Conservation (phyloP, 2,797 vertebrate species). For the Monodelphis domestica region DNA sequence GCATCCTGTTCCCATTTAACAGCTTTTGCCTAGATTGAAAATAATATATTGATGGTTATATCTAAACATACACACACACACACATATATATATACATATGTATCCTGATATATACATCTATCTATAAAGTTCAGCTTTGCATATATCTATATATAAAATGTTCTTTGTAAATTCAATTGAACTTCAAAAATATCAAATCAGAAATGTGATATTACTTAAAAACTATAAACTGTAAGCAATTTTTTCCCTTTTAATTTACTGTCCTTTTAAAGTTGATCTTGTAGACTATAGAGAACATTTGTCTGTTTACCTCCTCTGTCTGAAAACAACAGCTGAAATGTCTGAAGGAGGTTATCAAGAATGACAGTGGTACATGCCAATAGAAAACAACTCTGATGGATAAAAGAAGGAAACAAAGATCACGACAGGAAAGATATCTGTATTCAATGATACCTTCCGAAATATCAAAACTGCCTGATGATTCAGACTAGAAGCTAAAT, state of each 20-base stretch:
- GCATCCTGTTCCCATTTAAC: neutral
- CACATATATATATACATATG: neutral
- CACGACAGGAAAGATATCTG: neutral
- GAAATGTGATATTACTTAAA: neutral
- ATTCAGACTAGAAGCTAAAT: slow-evolving; percentile 27
- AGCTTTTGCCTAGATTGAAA: neutral
- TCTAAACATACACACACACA: neutral
- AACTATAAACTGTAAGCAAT: neutral
- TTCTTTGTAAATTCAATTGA: neutral
- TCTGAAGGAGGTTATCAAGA: neutral
- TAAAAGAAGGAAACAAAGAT: neutral
- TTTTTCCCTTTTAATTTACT: slow-evolving; percentile 16
- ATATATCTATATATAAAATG: neutral
- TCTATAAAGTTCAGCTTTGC: neutral
- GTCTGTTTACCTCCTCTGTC: neutral
- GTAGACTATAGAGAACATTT: neutral
- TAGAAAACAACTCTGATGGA: neutral
- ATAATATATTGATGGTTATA: neutral
- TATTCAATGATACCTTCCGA: slow-evolving; percentile 1
- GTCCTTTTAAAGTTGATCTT: neutral
- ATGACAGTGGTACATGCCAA: neutral
- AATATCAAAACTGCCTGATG: neutral
- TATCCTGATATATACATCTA: neutral
- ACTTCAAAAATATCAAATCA: neutral
- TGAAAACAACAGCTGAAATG: slow-evolving; percentile 1